Evolutionary conservation across 2,113 vertebrate species (phyloP).

Genomic region (Empidonax traillii): DNA sequence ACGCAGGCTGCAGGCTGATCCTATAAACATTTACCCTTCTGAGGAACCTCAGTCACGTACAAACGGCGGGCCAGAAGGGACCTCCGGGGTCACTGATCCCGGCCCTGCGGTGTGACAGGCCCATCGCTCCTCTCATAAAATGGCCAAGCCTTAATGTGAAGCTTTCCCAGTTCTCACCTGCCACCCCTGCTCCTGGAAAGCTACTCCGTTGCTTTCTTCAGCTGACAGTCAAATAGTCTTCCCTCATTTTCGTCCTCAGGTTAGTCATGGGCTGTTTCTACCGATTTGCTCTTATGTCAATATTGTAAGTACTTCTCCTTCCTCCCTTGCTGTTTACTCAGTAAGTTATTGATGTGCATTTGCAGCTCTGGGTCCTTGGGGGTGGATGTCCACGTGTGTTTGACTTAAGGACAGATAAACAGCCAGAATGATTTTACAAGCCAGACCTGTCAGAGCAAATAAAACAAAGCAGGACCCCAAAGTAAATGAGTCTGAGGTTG

Average conservation of each 20-base stretch:
- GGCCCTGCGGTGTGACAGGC: not conserved
- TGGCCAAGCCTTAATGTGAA: not conserved
- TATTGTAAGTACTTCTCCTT: slow-evolving; percentile 38
- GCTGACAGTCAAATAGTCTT: not conserved
- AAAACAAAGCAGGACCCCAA: slow-evolving; percentile 23
- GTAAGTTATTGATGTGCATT: slow-evolving; percentile 28
- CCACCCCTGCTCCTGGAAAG: not conserved
- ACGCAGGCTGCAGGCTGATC: slow-evolving; percentile 10
- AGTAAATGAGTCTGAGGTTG: slow-evolving; percentile 10
- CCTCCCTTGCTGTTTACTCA: slow-evolving; percentile 24
- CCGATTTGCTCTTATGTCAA: slow-evolving; percentile 2
- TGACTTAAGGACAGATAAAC: slow-evolving; percentile 9
- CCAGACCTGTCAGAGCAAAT: slow-evolving; percentile 4
- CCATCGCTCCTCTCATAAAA: not conserved
- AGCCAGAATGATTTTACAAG: slow-evolving; percentile 38
- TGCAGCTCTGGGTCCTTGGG: not conserved
- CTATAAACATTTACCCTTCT: slow-evolving; percentile 56
- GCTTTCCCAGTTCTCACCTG: not conserved
- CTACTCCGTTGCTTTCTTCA: not conserved
- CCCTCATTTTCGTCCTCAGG: not conserved
- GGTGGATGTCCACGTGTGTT: slow-evolving; percentile 1
- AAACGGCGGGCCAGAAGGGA: not conserved
- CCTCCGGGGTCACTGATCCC: not conserved
- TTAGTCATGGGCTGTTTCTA: not conserved
- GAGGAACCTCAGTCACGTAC: slow-evolving; percentile 34